A percentile compares a stretch with the other conserved stretches of the same genome.
These are phyloP conservation scores for Alca torda DNA, from an alignment of 2,797 vertebrate species.

Conservation along the genomic window DNA sequence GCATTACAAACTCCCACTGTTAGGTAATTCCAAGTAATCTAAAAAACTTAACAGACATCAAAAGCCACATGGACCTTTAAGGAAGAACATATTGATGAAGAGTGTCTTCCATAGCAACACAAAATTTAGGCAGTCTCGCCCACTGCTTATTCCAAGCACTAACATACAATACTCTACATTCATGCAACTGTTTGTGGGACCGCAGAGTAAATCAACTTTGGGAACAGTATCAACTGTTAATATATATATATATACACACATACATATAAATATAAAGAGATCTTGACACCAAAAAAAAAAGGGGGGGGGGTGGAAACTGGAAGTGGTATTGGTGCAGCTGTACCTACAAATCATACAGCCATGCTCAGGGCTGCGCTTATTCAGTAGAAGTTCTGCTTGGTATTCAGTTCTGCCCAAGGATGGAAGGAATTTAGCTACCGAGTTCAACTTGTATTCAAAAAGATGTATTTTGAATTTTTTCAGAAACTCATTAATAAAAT, in stretches of 20 bases:
- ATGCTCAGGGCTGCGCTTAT: not conserved
- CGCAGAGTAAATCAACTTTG: not conserved
- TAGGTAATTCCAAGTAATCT: not conserved
- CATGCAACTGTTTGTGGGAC: not conserved
- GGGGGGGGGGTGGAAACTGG: fast-evolving
- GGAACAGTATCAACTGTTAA: not conserved
- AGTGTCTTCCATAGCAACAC: not conserved
- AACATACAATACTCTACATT: not conserved
- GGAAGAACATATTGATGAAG: not conserved
- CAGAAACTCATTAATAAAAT: not conserved
- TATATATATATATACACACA: not conserved
- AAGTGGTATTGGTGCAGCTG: not conserved
- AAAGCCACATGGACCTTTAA: not conserved
- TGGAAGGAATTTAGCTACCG: not conserved
- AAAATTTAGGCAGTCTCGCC: not conserved
- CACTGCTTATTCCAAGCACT: not conserved
- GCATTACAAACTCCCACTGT: not conserved
- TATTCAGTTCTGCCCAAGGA: not conserved
- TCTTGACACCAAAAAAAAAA: not conserved
- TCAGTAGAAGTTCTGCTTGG: not conserved
- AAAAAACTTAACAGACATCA: not conserved
- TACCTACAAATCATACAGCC: not conserved
- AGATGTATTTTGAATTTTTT: not conserved
- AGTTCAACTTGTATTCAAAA: not conserved
- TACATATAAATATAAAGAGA: not conserved